Evolutionary conservation across 1,140 invertebrate species (phyloP).

Genomic region (Cyrtorhinus lividipennis): DNA sequence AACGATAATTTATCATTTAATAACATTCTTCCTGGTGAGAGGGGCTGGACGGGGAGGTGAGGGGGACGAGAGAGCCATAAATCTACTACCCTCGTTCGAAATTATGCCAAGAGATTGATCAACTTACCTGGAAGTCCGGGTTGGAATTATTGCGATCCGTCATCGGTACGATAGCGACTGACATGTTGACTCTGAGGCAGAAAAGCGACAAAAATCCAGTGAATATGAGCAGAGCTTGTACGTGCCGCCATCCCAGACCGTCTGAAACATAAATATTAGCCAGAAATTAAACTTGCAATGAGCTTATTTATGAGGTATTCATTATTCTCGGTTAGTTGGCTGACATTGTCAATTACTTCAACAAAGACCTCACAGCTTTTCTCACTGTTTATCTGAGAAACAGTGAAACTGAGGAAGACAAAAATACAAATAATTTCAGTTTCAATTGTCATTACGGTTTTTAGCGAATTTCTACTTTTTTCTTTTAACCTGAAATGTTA

Average conservation of each 20-base stretch:
- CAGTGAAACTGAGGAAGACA: not conserved
- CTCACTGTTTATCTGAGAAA: not conserved
- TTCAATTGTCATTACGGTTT: not conserved
- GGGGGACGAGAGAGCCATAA: too few relatives aligned
- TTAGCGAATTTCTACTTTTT: too few relatives aligned
- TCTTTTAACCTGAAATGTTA: too few relatives aligned
- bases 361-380: not conserved
- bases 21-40: too few relatives aligned
- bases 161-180: slow-evolving; percentile 90
- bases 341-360: not conserved
- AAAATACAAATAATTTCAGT: not conserved
- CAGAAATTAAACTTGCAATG: not conserved
- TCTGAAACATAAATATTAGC: not conserved
- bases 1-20: too few relatives aligned
- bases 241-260: slow-evolving; percentile 35
- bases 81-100: too few relatives aligned
- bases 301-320: not conserved
- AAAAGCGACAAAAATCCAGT: slow-evolving; percentile 70
- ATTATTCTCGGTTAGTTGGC: not conserved
- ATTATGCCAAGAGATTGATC: too few relatives aligned
- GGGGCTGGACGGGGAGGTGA: too few relatives aligned
- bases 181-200: slow-evolving; percentile 81
- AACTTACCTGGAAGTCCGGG: slow-evolving; percentile 39
- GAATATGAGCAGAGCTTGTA: slow-evolving; percentile 64
- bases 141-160: slow-evolving; percentile 49